Evolutionary conservation across 2,888 invertebrate species (phyloP), one percentile per base, ranked within the genome.

Genomic region (Clivina fossor): DNA sequence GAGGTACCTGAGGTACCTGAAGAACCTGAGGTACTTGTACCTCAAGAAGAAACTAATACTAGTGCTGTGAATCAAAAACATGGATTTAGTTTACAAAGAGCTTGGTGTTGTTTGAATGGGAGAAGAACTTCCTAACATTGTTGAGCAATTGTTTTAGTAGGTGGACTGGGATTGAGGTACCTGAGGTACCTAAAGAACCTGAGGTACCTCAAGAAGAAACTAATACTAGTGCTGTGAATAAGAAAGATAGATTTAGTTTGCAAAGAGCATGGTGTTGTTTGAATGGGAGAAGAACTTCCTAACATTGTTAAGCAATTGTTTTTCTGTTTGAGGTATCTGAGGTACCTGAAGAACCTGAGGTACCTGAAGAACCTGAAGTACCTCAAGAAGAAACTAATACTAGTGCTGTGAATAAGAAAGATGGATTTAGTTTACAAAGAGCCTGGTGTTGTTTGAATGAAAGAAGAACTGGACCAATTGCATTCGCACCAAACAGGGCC

Each of bases 191-290:
- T 16, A 43, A 44, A 37, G 38, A 30, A 15, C 28, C 37, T 28
- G 58, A 40, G 3, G 26, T 20, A 33, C 33, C 19, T 20, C 54
- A 51, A 56, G 48, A 32, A 28, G 55, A 51, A 30, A 56, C 32
- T 7, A 61, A 60, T 8, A 37, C 35, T 28, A 30, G 59, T 18
- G 61, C 53, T 49, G 47, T 47, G 22, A 44, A 61, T 47, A 66
- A 66, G 59, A 66, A 69, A 28, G 68, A 72, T 54, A 74, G 75
- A 40, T 78, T 78, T 62, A 76, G 74, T 67, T 75, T 79, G 61
- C 76, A 76, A 32, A 70, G 78, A 58, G 78, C 76, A 54, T 78
- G 78, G 74, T 80, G 79, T 66, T 80, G 79, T 62, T 73, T 79
- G 60, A 69, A 74, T 56, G 71, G 73, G 56, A 66, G 71, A 58